Evolutionary conservation across 2,888 invertebrate genomes (phyloP).

Genomic region (Eretmocerus hayati): DNA sequence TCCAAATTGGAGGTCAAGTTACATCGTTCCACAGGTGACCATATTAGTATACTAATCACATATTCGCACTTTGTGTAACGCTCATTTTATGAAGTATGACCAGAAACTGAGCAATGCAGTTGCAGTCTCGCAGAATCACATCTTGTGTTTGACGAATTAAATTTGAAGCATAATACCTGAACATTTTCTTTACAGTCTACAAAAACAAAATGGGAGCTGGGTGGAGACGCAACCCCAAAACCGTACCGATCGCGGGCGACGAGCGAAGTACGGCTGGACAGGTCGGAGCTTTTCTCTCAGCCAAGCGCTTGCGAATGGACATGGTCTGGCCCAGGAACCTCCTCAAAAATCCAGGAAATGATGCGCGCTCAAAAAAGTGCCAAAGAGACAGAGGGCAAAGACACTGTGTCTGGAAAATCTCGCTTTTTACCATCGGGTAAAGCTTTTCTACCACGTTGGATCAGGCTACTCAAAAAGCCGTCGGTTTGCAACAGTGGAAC

Average conservation of each 20-base stretch:
- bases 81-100: too few relatives aligned
- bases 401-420: constrained; percentile 25
- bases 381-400: constrained; percentile 3
- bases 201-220: constrained; percentile 50
- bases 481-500: too few relatives aligned
- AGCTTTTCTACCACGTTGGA: constrained; percentile 36
- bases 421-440: constrained; percentile 36
- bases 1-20: too few relatives aligned
- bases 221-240: constrained; percentile 37
- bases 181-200: not conserved
- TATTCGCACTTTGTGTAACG: too few relatives aligned
- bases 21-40: too few relatives aligned
- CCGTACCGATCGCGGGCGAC: constrained; percentile 55
- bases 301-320: constrained; percentile 54
- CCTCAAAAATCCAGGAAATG: constrained; percentile 54
- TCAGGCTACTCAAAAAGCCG: constrained; percentile 26
- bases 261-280: constrained; percentile 52
- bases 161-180: too few relatives aligned
- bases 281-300: constrained; percentile 33
- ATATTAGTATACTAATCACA: too few relatives aligned
- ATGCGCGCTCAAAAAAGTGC: constrained; percentile 30
- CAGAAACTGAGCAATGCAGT: too few relatives aligned
- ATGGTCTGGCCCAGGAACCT: constrained; percentile 63
- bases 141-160: too few relatives aligned
- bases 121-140: too few relatives aligned